Conservation (phyloP, 2,888 invertebrate genomes). For the Lycaena phlaeas region DNA sequence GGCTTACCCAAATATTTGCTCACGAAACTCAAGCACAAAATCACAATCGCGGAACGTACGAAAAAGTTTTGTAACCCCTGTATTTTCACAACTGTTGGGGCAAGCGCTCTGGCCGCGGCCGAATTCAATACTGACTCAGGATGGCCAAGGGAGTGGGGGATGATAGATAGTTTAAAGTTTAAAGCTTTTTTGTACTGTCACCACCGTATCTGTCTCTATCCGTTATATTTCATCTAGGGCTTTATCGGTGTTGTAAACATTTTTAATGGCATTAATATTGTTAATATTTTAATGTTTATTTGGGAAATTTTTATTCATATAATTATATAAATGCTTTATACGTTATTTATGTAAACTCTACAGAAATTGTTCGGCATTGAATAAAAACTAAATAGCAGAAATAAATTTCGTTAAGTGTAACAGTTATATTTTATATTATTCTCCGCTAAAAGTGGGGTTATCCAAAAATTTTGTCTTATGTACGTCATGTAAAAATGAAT, state of each 20-base stretch:
- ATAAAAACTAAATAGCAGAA: too few species aligned
- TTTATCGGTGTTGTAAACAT: neutral
- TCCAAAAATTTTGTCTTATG: too few species aligned
- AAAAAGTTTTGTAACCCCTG: neutral
- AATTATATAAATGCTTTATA: too few species aligned
- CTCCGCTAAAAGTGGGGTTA: too few species aligned
- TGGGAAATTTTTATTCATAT: too few species aligned
- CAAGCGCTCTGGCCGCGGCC: slow-evolving; percentile 15
- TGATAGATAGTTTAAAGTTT: slow-evolving; percentile 21
- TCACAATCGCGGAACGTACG: neutral
- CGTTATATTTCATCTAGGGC: slow-evolving; percentile 8
- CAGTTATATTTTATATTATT: too few species aligned
- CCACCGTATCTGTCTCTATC: slow-evolving; percentile 12
- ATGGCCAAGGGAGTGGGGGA: slow-evolving; percentile 20
- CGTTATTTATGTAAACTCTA: too few species aligned
- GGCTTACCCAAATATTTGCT: neutral
- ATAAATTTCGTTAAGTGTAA: too few species aligned
- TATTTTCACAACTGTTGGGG: neutral
- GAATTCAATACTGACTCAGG: slow-evolving; percentile 21
- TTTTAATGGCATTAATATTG: neutral
- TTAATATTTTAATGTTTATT: too few species aligned
- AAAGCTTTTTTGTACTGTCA: slow-evolving; percentile 12
- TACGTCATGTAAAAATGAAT: too few species aligned
- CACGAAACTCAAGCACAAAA: neutral
- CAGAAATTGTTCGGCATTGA: too few species aligned